A percentile compares a stretch with the other conserved stretches of the same genome.
phyloP scores from a whole-genome alignment of 2,113 vertebrate genomes.

The Todiramphus saurophagus region DNA sequence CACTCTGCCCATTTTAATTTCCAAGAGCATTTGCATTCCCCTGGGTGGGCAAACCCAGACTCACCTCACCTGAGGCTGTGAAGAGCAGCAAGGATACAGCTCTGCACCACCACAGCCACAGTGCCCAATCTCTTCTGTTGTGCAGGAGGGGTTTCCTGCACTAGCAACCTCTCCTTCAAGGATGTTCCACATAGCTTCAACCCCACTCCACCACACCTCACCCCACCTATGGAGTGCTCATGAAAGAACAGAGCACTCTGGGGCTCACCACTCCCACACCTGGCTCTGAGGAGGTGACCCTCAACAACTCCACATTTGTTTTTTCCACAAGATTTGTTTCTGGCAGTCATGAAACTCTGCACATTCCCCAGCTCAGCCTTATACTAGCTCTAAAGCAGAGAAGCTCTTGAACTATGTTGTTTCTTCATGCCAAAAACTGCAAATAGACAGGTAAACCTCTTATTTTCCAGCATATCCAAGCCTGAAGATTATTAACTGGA shows the following conservation, averaged over 20 bases:
- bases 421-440: background rate
- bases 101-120: background rate
- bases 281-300: background rate
- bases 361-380: background rate
- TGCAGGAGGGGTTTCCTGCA: background rate
- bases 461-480: background rate
- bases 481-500: background rate
- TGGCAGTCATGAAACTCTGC: background rate
- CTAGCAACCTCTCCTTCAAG: background rate
- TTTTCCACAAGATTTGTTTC: background rate
- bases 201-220: too few species aligned
- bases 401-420: background rate
- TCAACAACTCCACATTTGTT: background rate
- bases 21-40: background rate
- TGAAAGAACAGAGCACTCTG: background rate
- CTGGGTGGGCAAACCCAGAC: background rate
- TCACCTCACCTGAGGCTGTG: background rate
- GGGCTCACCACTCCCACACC: background rate
- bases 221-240: background rate
- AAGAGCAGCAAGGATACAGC: background rate
- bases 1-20: background rate
- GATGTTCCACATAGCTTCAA: background rate
- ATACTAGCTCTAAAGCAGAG: background rate
- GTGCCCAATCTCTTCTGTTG: fast-evolving
- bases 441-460: background rate